Evolutionary conservation across 1,140 invertebrate genomes (phyloP), one percentile per base, ranked within the genome.

Genomic region (Drosophila ananassae): DNA sequence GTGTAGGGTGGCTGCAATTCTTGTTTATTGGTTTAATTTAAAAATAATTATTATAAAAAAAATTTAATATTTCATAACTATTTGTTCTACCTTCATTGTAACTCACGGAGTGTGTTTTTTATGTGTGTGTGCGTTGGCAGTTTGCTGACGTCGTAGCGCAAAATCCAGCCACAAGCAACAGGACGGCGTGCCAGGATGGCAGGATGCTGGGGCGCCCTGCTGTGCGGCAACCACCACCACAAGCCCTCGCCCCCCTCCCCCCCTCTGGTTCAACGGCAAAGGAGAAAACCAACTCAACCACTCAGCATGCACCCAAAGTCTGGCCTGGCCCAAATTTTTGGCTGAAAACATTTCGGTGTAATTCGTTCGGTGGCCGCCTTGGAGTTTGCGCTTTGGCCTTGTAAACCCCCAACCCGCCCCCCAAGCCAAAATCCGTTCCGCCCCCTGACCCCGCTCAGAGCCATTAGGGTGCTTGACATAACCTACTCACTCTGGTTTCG

Each of bases 121-220:
- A 34, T 44, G 21, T 50, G 2, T 57, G 28, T 9, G 13, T 13
- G 10, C 47, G 32, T 69, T 82, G 79, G 44, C 41, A 39, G 30
- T 69, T 69, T 82, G 79, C 79, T 82, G 79, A 82, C 79, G 79
- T 82, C 77, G 61, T 50, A 56, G 47, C 47, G 50, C 58, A 73
- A 68, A 68, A 80, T 82, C 68, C 79, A 80, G 77, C 64, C 81
- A 87, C 73, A 85, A 85, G 81, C 82, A 85, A 85, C 81, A 87
- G 81, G 81, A 73, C 66, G 52, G 22, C 47, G 52, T 53, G 61
- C 39, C 51, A 32, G 28, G 37, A 61, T 62, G 47, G 59, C 37
- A 73, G 48, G 34, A 37, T 37, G 34, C 34, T 37, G 34, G 10
- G 34, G 34, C 37, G 47, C 37, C 58, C 50, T 30, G 59, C 59